phyloP scores from a whole-genome alignment of 2,113 vertebrate species.

The Catharus minimus region DNA sequence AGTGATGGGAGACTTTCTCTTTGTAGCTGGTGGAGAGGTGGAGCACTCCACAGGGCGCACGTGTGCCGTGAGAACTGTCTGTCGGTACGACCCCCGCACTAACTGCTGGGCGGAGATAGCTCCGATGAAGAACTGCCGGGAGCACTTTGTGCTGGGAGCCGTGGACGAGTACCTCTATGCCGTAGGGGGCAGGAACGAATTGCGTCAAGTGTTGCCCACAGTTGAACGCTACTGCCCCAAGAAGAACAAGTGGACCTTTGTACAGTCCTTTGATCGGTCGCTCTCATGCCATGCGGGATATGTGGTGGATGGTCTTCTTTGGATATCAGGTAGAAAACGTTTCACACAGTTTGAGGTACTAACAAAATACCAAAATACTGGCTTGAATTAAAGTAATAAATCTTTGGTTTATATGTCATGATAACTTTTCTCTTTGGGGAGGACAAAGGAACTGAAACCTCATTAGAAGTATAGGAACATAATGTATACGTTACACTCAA shows the following conservation, averaged over 20 bases:
- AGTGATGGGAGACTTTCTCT: slow-evolving; percentile 94
- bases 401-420: not conserved
- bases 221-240: slow-evolving; percentile 95
- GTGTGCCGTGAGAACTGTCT: slow-evolving; percentile 90
- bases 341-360: slow-evolving; percentile 46
- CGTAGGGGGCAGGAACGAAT: slow-evolving; percentile 90
- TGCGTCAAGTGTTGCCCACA: slow-evolving; percentile 92
- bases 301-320: slow-evolving; percentile 92
- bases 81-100: slow-evolving; percentile 90
- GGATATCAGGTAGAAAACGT: slow-evolving; percentile 93
- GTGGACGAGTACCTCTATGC: slow-evolving; percentile 91
- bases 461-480: not conserved
- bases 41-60: slow-evolving; percentile 89
- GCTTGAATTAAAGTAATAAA: not conserved
- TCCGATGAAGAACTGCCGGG: slow-evolving; percentile 94
- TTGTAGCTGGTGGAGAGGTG: slow-evolving; percentile 92
- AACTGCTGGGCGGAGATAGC: slow-evolving; percentile 94
- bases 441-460: not conserved
- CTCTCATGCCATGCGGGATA: slow-evolving; percentile 95
- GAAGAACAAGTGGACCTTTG: slow-evolving; percentile 96
- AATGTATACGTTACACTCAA: not conserved
- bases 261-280: slow-evolving; percentile 94
- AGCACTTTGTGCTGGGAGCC: slow-evolving; percentile 92
- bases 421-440: not conserved
- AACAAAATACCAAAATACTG: not conserved